Evolutionary conservation across 64 coral and sea anemone species (phyloP).

Genomic region (Dendrophyllia cribrosa): DNA sequence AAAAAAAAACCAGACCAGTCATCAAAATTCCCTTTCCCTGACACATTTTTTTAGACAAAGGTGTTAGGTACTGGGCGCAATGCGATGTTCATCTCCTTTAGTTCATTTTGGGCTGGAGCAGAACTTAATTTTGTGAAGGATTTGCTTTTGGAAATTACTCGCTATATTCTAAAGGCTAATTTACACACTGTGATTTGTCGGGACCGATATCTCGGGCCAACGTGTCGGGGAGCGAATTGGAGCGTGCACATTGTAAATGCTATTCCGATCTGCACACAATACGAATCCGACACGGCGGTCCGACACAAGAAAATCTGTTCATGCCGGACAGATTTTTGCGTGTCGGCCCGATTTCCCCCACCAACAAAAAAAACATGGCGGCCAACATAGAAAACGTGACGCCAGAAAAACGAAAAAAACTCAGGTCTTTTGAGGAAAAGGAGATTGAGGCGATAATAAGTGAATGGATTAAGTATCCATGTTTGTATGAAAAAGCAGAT

Average conservation of each 20-base stretch:
- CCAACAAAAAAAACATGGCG: background rate
- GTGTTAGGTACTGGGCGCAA: too few species aligned
- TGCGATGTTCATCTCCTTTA: too few species aligned
- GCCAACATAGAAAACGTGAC: background rate
- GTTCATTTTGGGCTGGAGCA: too few species aligned
- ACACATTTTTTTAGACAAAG: too few species aligned
- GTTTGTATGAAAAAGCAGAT: too few species aligned
- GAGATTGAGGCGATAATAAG: background rate
- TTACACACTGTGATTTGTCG: background rate
- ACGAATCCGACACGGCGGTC: constrained; percentile 10
- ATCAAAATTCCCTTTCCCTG: too few species aligned
- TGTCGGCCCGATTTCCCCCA: background rate
- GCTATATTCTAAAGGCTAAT: too few species aligned
- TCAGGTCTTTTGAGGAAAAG: background rate
- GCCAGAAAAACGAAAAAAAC: background rate
- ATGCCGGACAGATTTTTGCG: background rate
- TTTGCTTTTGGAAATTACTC: too few species aligned
- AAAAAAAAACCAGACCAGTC: too few species aligned
- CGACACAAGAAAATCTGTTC: constrained; percentile 26
- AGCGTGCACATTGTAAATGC: background rate
- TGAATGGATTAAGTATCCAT: background rate
- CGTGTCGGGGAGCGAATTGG: background rate
- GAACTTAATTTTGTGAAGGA: too few species aligned
- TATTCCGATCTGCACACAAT: constrained; percentile 24
- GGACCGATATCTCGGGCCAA: background rate